Base-by-base conservation (phyloP, 2,888 invertebrate genomes). In the Unio delphinus region DNA sequence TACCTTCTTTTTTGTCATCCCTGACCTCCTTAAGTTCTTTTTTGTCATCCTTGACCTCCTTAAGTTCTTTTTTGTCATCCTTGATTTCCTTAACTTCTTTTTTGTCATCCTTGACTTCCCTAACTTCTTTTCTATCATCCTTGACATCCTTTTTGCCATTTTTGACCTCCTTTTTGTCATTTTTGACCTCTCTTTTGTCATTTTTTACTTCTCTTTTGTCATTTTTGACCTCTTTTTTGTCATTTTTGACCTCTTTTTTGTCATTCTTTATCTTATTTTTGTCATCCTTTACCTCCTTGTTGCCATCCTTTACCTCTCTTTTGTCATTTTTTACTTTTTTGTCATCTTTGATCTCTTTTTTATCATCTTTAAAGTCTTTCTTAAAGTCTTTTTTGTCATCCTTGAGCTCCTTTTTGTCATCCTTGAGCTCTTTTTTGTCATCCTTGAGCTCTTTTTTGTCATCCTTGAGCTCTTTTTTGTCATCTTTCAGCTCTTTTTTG, bases 401-500 rank as follows among this genome's bases (percentile, higher is more conserved):
- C 20, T 54, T 62, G 23, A 65, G 64, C 64, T 63, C 61, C 18
- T 69, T 67, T 45, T 34, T 64, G 34, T 59, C 67, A 15, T 62
- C 57, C 20, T 54, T 62, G 26, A 65, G 64, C 64, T 63, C 61
- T 23, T 69, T 67, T 45, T 34, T 55, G 18, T 56, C 62, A 55
- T 67, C 61, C 15, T 62, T 28, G 23, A n/a, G 60, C 23, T 63
- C 65, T 59, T 45, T 64, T 65, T 73, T 70, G 55, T 60, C 69
- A 59, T 73, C 69, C 64, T 65, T 71, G 61, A 69, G 69, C 61
- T 58, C 61, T 60, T 64, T 57, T 55, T 60, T 68, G 34, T 68
- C 71, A 28, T 28, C 26, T 55, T 58, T 58, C 45, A 67, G 60
- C 23, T 63, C 65, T 59, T 45, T 64, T 65, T 73, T 70, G 55